Evolutionary conservation across 2,888 invertebrate species (phyloP).

Genomic region (Oligia latruncula): DNA sequence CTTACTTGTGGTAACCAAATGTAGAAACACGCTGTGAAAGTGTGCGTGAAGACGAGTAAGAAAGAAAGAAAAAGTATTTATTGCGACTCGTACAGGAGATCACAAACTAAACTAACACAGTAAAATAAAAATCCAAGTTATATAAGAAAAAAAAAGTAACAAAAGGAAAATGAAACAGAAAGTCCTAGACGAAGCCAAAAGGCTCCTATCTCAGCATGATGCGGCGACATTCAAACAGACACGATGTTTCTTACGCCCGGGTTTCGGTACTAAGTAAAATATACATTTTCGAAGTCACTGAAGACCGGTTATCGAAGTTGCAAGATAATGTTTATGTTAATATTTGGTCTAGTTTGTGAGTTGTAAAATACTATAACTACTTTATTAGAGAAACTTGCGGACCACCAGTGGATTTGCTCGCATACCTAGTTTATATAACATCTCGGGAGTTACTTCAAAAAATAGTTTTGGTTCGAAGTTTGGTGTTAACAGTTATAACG

Average conservation of each 20-base stretch:
- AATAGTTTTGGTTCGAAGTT: neutral
- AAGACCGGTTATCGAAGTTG: slow-evolving; percentile 37
- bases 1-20: neutral
- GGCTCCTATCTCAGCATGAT: too few species aligned
- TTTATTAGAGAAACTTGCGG: slow-evolving; percentile 17
- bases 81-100: too few species aligned
- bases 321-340: slow-evolving; percentile 38
- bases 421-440: neutral
- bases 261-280: slow-evolving; percentile 50
- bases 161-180: too few species aligned
- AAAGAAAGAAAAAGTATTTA: too few species aligned
- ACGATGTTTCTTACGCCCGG: neutral
- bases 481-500: neutral
- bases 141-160: too few species aligned
- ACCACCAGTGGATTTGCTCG: neutral
- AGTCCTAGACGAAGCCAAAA: too few species aligned
- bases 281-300: slow-evolving; percentile 51
- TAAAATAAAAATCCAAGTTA: too few species aligned
- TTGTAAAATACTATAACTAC: slow-evolving; percentile 36
- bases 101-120: too few species aligned
- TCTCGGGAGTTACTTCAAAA: neutral
- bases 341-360: slow-evolving; percentile 31
- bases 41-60: neutral
- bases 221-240: too few species aligned
- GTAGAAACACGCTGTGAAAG: neutral